phyloP scores from a whole-genome alignment of 2,797 vertebrate genomes.

The Furcifer pardalis region DNA sequence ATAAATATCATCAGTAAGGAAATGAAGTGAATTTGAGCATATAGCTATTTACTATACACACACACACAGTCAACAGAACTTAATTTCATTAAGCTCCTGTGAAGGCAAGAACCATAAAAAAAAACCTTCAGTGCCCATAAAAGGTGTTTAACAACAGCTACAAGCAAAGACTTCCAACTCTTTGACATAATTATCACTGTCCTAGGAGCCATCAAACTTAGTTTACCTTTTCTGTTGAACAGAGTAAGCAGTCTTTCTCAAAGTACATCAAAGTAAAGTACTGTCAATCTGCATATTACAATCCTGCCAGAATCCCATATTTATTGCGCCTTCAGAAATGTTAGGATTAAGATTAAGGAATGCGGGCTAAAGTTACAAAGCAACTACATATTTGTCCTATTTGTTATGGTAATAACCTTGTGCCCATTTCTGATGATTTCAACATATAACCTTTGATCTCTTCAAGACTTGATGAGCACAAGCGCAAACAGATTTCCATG shows the following conservation, averaged over 20 bases:
- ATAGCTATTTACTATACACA: slow-evolving; percentile 13
- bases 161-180: slow-evolving; percentile 54
- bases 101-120: slow-evolving; percentile 46
- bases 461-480: not conserved
- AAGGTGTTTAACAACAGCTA: slow-evolving; percentile 47
- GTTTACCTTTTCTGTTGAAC: slow-evolving; percentile 44
- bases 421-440: not conserved
- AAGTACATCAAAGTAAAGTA: slow-evolving; percentile 27
- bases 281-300: not conserved
- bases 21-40: slow-evolving; percentile 33
- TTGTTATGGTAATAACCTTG: not conserved
- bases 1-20: slow-evolving; percentile 43
- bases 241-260: not conserved
- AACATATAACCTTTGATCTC: not conserved
- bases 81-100: slow-evolving; percentile 57
- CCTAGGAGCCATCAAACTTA: slow-evolving; percentile 61
- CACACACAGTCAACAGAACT: slow-evolving; percentile 32
- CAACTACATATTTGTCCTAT: not conserved
- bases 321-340: slow-evolving; percentile 23
- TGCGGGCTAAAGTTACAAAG: slow-evolving; percentile 7
- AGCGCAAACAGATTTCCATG: not conserved
- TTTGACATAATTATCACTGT: slow-evolving; percentile 30
- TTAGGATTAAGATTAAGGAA: slow-evolving; percentile 28
- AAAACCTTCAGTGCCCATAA: slow-evolving; percentile 25
- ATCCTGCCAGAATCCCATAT: slow-evolving; percentile 8